Percentiles rank a stretch among this genome's conserved stretches.
These are phyloP conservation scores for Dynastes tityus DNA, from an alignment of 2,888 invertebrate species.

Conservation along the genomic window DNA sequence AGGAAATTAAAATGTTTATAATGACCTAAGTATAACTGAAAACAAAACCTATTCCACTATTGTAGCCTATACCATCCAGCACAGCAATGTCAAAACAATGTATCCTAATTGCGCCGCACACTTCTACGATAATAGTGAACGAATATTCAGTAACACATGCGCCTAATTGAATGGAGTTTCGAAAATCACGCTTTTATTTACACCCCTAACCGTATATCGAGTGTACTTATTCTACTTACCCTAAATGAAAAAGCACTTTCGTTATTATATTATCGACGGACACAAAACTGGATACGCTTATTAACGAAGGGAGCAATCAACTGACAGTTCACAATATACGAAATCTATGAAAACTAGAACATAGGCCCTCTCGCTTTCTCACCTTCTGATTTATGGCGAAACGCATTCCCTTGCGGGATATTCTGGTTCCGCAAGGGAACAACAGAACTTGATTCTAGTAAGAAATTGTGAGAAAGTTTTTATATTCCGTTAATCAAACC, in stretches of 20 bases:
- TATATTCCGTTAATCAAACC: background rate
- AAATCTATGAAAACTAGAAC: constrained; percentile 17
- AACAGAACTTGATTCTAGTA: constrained; percentile 5
- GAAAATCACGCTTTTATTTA: constrained; percentile 27
- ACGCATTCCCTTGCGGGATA: constrained; percentile 10
- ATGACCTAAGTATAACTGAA: no score
- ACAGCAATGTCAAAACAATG: background rate
- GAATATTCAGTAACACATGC: constrained; percentile 11
- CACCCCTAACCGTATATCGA: constrained; percentile 19
- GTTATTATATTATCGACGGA: constrained; percentile 27
- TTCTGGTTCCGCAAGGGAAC: constrained; percentile 2
- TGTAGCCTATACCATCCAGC: background rate
- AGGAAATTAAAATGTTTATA: no score
- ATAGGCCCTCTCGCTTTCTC: background rate
- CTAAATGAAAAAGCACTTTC: constrained; percentile 34
- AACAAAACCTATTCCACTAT: no score
- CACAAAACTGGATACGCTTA: constrained; percentile 41
- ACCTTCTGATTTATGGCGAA: background rate
- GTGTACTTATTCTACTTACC: background rate
- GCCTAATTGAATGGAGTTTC: constrained; percentile 23
- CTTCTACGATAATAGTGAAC: background rate
- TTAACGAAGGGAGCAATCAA: constrained; percentile 28
- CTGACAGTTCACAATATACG: constrained; percentile 6
- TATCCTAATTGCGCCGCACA: background rate
- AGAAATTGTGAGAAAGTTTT: constrained; percentile 26